These are phyloP conservation scores for Cynocephalus volans DNA, from an alignment of 2,113 vertebrate genomes.

Conservation along the genomic window DNA sequence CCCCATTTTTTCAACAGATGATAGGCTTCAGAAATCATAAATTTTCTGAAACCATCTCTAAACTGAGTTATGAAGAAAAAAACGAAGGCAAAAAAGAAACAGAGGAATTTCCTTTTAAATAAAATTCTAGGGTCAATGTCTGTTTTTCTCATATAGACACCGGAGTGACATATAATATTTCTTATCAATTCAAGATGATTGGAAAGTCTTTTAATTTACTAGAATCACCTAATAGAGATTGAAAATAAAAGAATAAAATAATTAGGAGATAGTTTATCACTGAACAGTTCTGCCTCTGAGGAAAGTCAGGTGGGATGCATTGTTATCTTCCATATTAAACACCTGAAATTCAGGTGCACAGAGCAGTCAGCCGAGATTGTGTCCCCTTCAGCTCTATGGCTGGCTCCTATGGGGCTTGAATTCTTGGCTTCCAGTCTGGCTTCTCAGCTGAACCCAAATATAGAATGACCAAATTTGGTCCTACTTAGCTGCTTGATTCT, in stretches of 20 bases:
- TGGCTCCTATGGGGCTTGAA: neutral
- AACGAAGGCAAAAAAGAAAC: neutral
- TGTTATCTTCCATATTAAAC: neutral
- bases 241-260: constrained; percentile 34
- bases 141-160: neutral
- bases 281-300: neutral
- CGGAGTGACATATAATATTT: neutral
- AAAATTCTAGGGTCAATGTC: constrained; percentile 12
- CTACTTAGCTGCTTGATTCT: constrained; percentile 64
- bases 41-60: constrained; percentile 36
- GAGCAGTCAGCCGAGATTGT: neutral
- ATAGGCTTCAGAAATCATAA: neutral
- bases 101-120: neutral
- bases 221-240: constrained; percentile 16
- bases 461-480: constrained; percentile 61
- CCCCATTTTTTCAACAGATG: neutral
- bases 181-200: constrained; percentile 28
- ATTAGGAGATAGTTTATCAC: neutral
- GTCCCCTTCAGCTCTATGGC: neutral
- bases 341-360: neutral
- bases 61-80: constrained; percentile 22
- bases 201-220: constrained; percentile 26
- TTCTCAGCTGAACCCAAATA: constrained; percentile 51
- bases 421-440: neutral
- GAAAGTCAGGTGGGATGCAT: neutral